Evolutionary conservation across 2,888 invertebrate genomes (phyloP).

Genomic region (Thelaira solivaga): DNA sequence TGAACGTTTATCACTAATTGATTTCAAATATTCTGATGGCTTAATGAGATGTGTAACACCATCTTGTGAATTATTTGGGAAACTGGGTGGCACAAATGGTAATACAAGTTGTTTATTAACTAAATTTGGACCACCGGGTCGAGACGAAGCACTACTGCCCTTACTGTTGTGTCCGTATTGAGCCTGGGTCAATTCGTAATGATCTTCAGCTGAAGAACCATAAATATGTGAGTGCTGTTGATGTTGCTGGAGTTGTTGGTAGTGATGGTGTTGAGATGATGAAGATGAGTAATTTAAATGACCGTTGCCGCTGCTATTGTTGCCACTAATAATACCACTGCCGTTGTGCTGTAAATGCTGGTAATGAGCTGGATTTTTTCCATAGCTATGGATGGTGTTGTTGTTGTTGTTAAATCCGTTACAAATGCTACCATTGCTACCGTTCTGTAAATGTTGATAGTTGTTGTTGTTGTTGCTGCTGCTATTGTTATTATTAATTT

Average conservation of each 20-base stretch:
- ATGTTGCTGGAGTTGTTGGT: constrained; percentile 66
- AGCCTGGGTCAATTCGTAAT: constrained; percentile 73
- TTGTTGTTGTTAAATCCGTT: constrained; percentile 54
- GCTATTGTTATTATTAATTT: constrained; percentile 56
- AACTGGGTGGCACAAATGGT: constrained; percentile 94
- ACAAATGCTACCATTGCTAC: constrained; percentile 32
- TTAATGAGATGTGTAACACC: constrained; percentile 91
- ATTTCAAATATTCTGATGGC: constrained; percentile 93
- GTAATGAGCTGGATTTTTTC: constrained; percentile 58
- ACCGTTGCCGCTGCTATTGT: constrained; percentile 54
- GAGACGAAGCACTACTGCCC: constrained; percentile 63
- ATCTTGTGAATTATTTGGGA: constrained; percentile 83
- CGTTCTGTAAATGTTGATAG: constrained; percentile 55
- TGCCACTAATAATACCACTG: constrained; percentile 55
- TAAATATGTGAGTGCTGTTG: constrained; percentile 68
- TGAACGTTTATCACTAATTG: constrained; percentile 83
- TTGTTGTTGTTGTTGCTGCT: constrained; percentile 35
- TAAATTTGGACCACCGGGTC: constrained; percentile 80
- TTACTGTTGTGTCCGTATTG: constrained; percentile 72
- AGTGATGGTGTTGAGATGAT: constrained; percentile 64
- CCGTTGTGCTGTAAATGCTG: constrained; percentile 59
- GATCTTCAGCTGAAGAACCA: constrained; percentile 72
- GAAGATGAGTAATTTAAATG: constrained; percentile 53
- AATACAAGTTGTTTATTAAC: constrained; percentile 91
- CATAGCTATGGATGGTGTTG: constrained; percentile 59